These are phyloP conservation scores for Dascyllus trimaculatus DNA, from an alignment of 2,113 vertebrate species.

Conservation along the genomic window DNA sequence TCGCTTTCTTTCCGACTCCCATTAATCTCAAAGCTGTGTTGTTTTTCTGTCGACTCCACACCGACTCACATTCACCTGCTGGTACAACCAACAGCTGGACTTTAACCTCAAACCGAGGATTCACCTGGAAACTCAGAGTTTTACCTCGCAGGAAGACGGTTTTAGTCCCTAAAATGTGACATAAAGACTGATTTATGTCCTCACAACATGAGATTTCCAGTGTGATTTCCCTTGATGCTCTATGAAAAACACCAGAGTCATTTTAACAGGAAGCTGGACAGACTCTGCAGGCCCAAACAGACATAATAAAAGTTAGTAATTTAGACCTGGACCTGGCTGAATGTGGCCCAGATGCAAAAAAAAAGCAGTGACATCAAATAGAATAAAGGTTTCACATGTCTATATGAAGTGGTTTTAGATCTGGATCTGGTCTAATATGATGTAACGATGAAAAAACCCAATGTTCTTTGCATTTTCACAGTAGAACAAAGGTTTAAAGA, in stretches of 20 bases:
- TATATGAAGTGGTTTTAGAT: too few relatives aligned
- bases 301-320: too few relatives aligned
- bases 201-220: not conserved
- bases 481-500: too few relatives aligned
- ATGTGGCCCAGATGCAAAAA: too few relatives aligned
- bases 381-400: too few relatives aligned
- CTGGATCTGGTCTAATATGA: too few relatives aligned
- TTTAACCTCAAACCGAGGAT: not conserved
- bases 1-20: slow-evolving; percentile 51
- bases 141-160: not conserved
- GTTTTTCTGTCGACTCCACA: not conserved
- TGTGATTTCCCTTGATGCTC: slow-evolving; percentile 62
- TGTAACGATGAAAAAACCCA: too few relatives aligned
- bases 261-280: slow-evolving; percentile 20
- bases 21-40: slow-evolving; percentile 59
- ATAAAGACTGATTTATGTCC: not conserved
- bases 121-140: not conserved
- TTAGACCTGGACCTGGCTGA: too few relatives aligned
- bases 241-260: slow-evolving; percentile 48
- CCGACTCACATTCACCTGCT: not conserved
- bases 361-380: too few relatives aligned
- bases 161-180: not conserved
- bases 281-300: too few relatives aligned
- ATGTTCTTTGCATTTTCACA: too few relatives aligned
- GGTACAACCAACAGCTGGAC: too few relatives aligned